Conservation (phyloP, 2,888 invertebrate species). For the Caenorhabditis sinica region DNA sequence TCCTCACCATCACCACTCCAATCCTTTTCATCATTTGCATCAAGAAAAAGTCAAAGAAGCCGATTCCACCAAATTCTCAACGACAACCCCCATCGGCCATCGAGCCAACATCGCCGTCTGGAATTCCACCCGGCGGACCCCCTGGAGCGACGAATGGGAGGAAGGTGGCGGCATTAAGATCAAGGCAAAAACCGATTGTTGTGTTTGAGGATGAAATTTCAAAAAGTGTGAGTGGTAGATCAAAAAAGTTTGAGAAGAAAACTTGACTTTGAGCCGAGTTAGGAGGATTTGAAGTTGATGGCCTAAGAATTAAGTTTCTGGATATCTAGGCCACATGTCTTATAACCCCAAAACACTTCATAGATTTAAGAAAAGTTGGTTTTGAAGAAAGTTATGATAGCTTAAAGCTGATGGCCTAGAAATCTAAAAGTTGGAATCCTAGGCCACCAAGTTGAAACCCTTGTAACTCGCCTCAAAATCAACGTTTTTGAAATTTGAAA, state of each 20-base stretch:
- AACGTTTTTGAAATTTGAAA: neutral
- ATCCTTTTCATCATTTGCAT: neutral
- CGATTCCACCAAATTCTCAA: neutral
- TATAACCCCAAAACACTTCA: too few relatives aligned
- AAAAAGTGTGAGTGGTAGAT: slow-evolving; percentile 13
- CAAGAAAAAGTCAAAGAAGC: slow-evolving; percentile 10
- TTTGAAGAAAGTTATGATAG: neutral
- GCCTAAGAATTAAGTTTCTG: too few relatives aligned
- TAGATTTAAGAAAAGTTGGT: too few relatives aligned
- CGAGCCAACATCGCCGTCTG: slow-evolving; percentile 14
- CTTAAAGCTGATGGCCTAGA: neutral
- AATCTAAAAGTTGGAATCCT: neutral
- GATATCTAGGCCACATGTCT: too few relatives aligned
- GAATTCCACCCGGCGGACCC: neutral
- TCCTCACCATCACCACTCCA: neutral
- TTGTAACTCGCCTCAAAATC: neutral
- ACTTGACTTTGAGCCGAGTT: too few relatives aligned
- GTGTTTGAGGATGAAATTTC: slow-evolving; percentile 36
- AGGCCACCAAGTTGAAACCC: neutral
- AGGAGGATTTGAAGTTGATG: too few relatives aligned
- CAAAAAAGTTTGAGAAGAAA: neutral
- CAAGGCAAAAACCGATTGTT: slow-evolving; percentile 29
- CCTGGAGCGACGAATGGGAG: neutral
- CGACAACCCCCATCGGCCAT: neutral
- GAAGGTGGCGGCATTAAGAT: neutral